phyloP scores from a whole-genome alignment of 53 echinoderm and acorn worm species.

The Arbacia lixula region DNA sequence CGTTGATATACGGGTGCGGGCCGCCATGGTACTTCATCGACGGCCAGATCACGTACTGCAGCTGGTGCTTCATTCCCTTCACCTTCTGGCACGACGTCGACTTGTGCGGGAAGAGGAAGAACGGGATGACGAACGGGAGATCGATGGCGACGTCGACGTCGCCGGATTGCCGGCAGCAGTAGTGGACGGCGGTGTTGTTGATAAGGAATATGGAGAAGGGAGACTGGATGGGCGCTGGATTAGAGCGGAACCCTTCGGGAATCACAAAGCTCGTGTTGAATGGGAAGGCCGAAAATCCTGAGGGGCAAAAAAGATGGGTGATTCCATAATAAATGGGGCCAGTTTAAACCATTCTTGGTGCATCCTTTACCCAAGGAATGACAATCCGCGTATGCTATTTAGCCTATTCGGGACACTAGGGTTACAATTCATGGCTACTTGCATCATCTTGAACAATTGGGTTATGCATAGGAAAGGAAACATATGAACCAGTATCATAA shows the following conservation, averaged over 20 bases:
- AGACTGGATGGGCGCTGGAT: not conserved
- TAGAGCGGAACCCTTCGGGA: not conserved
- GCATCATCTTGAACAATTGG: too few relatives aligned
- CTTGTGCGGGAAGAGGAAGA: conserved; percentile 34
- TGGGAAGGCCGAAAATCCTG: conserved; percentile 42
- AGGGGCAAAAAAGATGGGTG: not conserved
- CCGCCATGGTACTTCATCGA: conserved; percentile 36
- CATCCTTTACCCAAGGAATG: too few relatives aligned
- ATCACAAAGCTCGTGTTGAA: not conserved
- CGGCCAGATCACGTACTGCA: conserved; percentile 36
- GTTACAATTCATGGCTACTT: too few relatives aligned
- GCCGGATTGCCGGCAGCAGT: conserved; percentile 29
- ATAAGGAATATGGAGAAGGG: conserved; percentile 28
- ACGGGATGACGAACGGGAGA: conserved; percentile 34
- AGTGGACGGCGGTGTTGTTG: conserved; percentile 34
- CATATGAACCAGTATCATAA: too few relatives aligned
- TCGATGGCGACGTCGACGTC: conserved; percentile 29
- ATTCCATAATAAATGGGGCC: too few relatives aligned
- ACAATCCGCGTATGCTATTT: too few relatives aligned
- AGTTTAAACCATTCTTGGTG: too few relatives aligned
- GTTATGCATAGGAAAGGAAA: too few relatives aligned
- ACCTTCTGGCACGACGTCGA: conserved; percentile 18
- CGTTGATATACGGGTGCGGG: conserved; percentile 25
- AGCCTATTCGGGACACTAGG: too few relatives aligned
- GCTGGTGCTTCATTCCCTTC: conserved; percentile 12